Evolutionary conservation across 2,888 invertebrate genomes (phyloP).

Genomic region (Myopa testacea): DNA sequence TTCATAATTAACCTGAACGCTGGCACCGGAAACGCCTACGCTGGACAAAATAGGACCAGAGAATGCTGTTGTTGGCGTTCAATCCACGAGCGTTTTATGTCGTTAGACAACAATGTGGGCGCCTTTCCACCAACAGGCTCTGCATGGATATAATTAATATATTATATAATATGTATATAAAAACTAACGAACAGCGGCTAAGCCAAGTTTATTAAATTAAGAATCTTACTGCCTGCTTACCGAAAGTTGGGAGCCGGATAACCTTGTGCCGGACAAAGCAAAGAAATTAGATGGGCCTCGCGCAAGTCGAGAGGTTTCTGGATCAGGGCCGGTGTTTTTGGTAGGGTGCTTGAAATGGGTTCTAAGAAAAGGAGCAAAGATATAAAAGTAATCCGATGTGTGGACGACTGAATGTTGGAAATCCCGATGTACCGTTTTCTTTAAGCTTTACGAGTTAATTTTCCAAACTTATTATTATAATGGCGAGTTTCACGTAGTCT

Average conservation of each 20-base stretch:
- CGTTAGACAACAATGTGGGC: conserved; percentile 71
- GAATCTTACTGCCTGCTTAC: conserved; percentile 64
- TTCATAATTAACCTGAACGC: conserved; percentile 71
- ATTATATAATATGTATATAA: too few species aligned
- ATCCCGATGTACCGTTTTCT: not conserved
- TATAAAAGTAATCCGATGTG: not conserved
- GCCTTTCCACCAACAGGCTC: conserved; percentile 66
- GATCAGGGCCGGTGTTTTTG: conserved; percentile 68
- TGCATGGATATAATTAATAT: conserved; percentile 27
- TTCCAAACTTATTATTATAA: too few species aligned
- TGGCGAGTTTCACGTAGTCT: not conserved
- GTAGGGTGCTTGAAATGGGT: conserved; percentile 68
- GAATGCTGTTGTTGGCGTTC: conserved; percentile 74
- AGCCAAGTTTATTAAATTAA: not conserved
- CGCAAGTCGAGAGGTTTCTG: conserved; percentile 64
- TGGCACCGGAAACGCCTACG: conserved; percentile 82
- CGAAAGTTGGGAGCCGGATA: conserved; percentile 80
- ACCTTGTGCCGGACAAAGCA: conserved; percentile 81
- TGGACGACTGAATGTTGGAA: conserved; percentile 44
- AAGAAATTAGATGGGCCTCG: conserved; percentile 56
- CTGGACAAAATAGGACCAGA: conserved; percentile 79
- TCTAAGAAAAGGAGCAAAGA: conserved; percentile 34
- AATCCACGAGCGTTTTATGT: conserved; percentile 70
- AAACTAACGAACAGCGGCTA: too few species aligned
- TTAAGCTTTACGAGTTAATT: not conserved